These are phyloP conservation scores for Daphoenositta chrysoptera DNA, from an alignment of 2,113 vertebrate species.

Conservation along the genomic window DNA sequence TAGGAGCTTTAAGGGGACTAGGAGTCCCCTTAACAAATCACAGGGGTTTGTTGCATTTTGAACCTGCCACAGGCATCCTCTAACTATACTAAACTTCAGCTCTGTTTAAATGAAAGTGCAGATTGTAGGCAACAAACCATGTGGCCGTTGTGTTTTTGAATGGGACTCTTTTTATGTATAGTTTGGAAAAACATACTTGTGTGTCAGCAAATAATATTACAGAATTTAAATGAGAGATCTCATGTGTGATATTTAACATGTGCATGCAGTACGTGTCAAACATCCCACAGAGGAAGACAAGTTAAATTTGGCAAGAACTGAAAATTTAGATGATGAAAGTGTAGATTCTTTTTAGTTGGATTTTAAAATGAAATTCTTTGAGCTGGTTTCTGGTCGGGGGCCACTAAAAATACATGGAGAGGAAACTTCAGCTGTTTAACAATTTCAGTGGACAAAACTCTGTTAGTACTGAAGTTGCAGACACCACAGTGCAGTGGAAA, in stretches of 20 bases:
- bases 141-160: neutral
- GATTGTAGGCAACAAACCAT: neutral
- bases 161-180: neutral
- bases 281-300: neutral
- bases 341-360: neutral
- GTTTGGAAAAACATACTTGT: constrained; percentile 34
- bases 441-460: neutral
- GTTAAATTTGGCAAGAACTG: constrained; percentile 28
- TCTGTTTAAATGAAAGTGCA: neutral
- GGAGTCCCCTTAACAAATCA: neutral
- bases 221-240: constrained; percentile 54
- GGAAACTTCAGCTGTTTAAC: neutral
- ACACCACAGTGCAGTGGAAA: constrained; percentile 8
- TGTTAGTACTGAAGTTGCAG: neutral
- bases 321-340: neutral
- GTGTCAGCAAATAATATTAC: constrained; percentile 16
- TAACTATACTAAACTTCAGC: neutral
- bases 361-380: constrained; percentile 1
- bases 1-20: neutral
- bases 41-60: neutral
- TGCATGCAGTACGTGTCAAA: neutral
- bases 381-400: neutral
- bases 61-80: neutral
- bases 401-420: neutral
- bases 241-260: neutral